A percentile compares a stretch with the other conserved stretches of the same genome.
phyloP scores from a whole-genome alignment of 2,797 vertebrate species.

The Microctenopoma stevenorrisi region DNA sequence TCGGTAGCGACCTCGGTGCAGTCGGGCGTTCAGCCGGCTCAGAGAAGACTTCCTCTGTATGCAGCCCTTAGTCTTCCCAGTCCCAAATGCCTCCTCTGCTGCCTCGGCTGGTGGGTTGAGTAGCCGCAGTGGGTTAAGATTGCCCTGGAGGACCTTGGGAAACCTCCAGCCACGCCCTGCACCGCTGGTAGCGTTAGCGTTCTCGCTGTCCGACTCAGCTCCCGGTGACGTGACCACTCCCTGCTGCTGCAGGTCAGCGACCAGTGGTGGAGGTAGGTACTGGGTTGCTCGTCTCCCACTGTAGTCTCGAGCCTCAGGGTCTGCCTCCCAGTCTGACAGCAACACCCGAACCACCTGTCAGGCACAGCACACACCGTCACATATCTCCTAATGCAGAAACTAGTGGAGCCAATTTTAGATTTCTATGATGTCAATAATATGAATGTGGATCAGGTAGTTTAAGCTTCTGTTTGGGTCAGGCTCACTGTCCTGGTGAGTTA shows the following conservation, averaged over 20 bases:
- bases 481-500: too few relatives aligned
- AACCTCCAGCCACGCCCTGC: conserved; percentile 88
- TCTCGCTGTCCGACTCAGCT: conserved; percentile 67
- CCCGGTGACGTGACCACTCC: conserved; percentile 73
- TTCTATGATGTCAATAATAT: background rate
- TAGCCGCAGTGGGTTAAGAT: conserved; percentile 88
- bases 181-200: conserved; percentile 60
- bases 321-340: conserved; percentile 93
- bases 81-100: conserved; percentile 39
- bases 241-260: conserved; percentile 62
- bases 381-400: background rate
- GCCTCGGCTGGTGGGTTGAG: conserved; percentile 81
- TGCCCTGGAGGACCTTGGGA: conserved; percentile 89
- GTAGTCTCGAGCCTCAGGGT: conserved; percentile 93
- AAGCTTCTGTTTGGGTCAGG: too few relatives aligned
- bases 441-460: too few relatives aligned
- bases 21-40: conserved; percentile 88
- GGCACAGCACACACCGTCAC: conserved; percentile 24
- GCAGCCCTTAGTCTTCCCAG: conserved; percentile 83
- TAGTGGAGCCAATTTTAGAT: background rate
- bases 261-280: conserved; percentile 84
- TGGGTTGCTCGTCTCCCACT: conserved; percentile 93
- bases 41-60: conserved; percentile 87
- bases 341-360: conserved; percentile 83
- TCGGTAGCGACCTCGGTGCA: conserved; percentile 91